These are phyloP conservation scores for Crepidodera aurea DNA, from an alignment of 2,888 invertebrate species.

Conservation along the genomic window DNA sequence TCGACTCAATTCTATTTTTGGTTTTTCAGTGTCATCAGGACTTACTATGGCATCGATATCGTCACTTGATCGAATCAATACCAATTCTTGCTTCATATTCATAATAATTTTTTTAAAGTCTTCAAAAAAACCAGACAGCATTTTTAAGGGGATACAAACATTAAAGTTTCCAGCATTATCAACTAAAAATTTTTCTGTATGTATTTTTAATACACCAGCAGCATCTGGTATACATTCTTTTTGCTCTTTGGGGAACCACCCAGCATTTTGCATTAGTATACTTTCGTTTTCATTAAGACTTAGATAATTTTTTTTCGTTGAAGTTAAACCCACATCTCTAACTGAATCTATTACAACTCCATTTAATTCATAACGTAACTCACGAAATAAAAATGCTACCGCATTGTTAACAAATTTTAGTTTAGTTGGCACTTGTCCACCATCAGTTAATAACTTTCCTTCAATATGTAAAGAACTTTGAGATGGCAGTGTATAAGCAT, in stretches of 20 bases:
- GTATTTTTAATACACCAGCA: no score
- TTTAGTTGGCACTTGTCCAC: constrained; percentile 3
- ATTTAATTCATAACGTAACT: constrained; percentile 18
- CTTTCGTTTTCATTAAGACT: constrained; percentile 15
- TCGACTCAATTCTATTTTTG: constrained; percentile 28
- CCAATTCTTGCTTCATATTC: constrained; percentile 36
- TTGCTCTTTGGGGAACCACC: constrained; percentile 29
- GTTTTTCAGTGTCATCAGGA: constrained; percentile 21
- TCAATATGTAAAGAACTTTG: constrained; percentile 16
- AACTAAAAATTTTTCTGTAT: constrained; percentile 7
- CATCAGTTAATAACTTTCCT: constrained; percentile 9
- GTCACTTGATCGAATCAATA: not conserved
- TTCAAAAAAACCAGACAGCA: constrained; percentile 5
- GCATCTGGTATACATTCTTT: no score
- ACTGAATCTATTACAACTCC: constrained; percentile 11
- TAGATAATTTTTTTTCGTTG: constrained; percentile 17
- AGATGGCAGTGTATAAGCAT: constrained; percentile 8
- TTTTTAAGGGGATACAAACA: constrained; percentile 14
- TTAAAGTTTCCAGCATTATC: constrained; percentile 22
- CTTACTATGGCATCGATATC: constrained; percentile 29
- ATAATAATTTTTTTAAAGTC: constrained; percentile 17
- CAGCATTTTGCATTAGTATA: constrained; percentile 22
- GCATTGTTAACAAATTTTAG: constrained; percentile 23
- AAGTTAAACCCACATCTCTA: constrained; percentile 2
- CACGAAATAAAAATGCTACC: constrained; percentile 17